Conservation (phyloP, 2,113 vertebrate genomes). For the Microtus montanus region DNA sequence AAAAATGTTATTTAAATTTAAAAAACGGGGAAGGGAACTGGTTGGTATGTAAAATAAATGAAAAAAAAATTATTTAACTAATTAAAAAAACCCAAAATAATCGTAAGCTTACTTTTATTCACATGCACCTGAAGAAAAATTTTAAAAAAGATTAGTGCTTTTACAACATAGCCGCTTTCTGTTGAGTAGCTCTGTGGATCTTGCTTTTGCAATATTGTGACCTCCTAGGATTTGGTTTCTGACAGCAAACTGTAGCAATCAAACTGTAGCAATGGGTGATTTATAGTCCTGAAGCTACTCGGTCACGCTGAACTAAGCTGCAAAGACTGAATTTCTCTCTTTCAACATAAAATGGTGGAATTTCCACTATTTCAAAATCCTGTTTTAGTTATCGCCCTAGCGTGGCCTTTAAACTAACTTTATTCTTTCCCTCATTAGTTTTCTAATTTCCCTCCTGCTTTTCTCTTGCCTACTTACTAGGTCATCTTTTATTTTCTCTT, state of each 20-base stretch:
- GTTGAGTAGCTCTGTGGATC: neutral
- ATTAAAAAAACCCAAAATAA: neutral
- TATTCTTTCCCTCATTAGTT: neutral
- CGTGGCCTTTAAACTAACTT: constrained; percentile 8
- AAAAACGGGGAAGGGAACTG: too few species aligned
- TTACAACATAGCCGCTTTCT: neutral
- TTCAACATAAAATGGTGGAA: constrained; percentile 30
- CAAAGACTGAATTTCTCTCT: constrained; percentile 12
- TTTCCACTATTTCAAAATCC: constrained; percentile 41
- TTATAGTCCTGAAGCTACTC: neutral
- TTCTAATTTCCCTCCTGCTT: neutral
- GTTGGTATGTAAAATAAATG: too few species aligned
- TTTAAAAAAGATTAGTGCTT: neutral
- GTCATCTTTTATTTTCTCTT: neutral
- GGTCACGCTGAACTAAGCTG: constrained; percentile 24
- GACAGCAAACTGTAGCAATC: neutral
- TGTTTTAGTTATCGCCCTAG: constrained; percentile 37
- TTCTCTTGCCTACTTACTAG: neutral
- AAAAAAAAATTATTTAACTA: too few species aligned
- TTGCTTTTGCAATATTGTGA: constrained; percentile 23
- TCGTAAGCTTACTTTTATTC: constrained; percentile 41
- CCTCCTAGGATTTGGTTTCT: neutral
- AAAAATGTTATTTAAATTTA: too few species aligned
- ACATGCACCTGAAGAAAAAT: neutral
- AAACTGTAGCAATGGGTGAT: neutral